A percentile compares a stretch with the other conserved stretches of the same genome.
Conservation (phyloP, 1,140 invertebrate species). For the Meloidogyne hapla region DNA sequence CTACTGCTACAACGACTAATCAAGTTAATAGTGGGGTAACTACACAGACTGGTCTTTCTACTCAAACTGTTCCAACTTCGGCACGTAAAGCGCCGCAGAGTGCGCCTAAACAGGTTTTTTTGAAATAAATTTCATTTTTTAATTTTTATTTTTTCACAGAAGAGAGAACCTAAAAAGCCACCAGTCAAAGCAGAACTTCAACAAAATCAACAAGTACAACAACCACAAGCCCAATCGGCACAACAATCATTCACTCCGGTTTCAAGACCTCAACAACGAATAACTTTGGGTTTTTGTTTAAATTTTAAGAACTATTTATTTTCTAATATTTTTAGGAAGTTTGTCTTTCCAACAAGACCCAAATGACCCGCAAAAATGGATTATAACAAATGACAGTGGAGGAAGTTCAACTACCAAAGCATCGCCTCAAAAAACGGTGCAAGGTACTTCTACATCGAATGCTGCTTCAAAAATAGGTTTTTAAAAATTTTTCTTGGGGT, state of each 20-base stretch:
- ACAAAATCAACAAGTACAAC: background rate
- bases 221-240: slow-evolving; percentile 32
- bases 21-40: background rate
- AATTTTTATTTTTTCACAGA: background rate
- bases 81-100: background rate
- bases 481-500: no score
- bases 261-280: slow-evolving; percentile 53
- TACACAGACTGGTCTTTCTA: background rate
- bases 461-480: background rate
- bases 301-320: background rate
- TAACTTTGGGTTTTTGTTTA: slow-evolving; percentile 56
- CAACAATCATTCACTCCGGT: slow-evolving; percentile 18
- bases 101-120: background rate
- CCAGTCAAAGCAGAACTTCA: background rate
- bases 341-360: slow-evolving; percentile 63
- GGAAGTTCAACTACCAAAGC: slow-evolving; percentile 15
- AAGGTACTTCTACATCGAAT: slow-evolving; percentile 1
- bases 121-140: background rate
- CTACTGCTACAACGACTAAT: background rate
- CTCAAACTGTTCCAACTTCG: background rate
- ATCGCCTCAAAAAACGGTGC: slow-evolving; percentile 33
- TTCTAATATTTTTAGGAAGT: slow-evolving; percentile 51
- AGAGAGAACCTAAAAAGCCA: background rate
- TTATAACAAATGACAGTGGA: slow-evolving; percentile 56
- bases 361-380: slow-evolving; percentile 64